Evolutionary conservation across 2,888 invertebrate species (phyloP), one percentile per base, ranked within the genome.

Genomic region (Parnassius apollo): DNA sequence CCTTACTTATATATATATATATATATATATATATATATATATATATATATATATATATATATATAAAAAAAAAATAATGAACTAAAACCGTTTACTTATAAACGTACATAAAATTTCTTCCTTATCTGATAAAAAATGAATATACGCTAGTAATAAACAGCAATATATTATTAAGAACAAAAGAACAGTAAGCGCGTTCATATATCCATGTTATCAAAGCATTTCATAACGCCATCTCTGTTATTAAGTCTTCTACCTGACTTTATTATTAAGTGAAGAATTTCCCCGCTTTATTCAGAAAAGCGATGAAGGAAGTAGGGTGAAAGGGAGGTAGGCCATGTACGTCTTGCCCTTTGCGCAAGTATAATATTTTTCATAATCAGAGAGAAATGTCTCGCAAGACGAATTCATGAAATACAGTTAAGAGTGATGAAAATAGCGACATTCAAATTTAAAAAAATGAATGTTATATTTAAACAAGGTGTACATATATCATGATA

Each of bases 191-290:
- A 53, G 66, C 63, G 55, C 57, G 52, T 66, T 52, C 65, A 66
- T 68, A 70, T 69, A 68, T 69, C 53, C 10, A 57, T 35, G 57
- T 57, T 57, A 62, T 62, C 53, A 62, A 62, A 57, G 53, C 52
- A 62, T 62, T 62, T 57, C 53, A 57, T 57, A 62, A 62, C 62
- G 42, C 57, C 48, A 49, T 57, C 57, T 57, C 42, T 57, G 53
- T 61, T 61, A 61, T 62, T 62, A 62, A 57, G 62, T 57, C 57
- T 57, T 62, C 53, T 46, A 57, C 53, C 61, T 62, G 57, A 62
- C 57, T 62, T 62, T 62, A 62, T 62, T 62, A 62, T 53, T 57
- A 52, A 62, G 57, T 61, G 42, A 61, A 48, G 48, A 57, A 62
- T 62, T 57, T 57, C 46, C 25, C 7, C 62, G 52, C 48, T 57